phyloP scores from a whole-genome alignment of 2,888 invertebrate genomes.

The Drosophila testacea region DNA sequence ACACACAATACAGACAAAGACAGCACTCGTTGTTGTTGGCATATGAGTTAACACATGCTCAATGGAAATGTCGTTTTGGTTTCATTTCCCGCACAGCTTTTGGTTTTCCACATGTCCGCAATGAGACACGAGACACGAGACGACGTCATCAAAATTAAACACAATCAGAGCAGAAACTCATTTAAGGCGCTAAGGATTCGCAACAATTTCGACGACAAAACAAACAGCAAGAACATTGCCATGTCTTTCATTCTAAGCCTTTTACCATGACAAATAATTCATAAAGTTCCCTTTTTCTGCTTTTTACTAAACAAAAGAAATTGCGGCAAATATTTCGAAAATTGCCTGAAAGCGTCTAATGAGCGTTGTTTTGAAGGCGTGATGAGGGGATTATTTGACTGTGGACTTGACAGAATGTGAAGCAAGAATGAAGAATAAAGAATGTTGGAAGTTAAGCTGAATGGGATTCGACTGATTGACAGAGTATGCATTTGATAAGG shows the following conservation, averaged over 20 bases:
- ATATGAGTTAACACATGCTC: slow-evolving; percentile 69
- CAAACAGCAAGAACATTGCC: slow-evolving; percentile 23
- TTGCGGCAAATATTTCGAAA: slow-evolving; percentile 41
- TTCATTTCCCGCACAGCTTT: slow-evolving; percentile 55
- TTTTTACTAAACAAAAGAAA: slow-evolving; percentile 30
- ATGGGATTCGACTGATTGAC: slow-evolving; percentile 46
- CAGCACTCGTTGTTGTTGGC: slow-evolving; percentile 33
- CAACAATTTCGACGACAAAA: slow-evolving; percentile 71
- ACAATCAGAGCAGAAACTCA: slow-evolving; percentile 80
- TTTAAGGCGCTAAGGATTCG: slow-evolving; percentile 76
- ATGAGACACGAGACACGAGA: slow-evolving; percentile 23
- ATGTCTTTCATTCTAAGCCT: slow-evolving; percentile 36
- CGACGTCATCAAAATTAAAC: slow-evolving; percentile 67
- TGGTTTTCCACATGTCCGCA: slow-evolving; percentile 56
- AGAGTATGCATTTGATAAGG: not conserved
- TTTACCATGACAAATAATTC: slow-evolving; percentile 24
- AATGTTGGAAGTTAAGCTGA: slow-evolving; percentile 27
- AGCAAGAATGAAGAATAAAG: not conserved
- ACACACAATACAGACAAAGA: slow-evolving; percentile 4
- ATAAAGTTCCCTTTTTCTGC: slow-evolving; percentile 18
- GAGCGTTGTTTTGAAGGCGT: slow-evolving; percentile 31
- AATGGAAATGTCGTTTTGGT: slow-evolving; percentile 65
- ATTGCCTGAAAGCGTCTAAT: slow-evolving; percentile 62
- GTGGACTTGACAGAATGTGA: slow-evolving; percentile 7
- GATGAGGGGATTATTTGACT: slow-evolving; percentile 18